Evolutionary conservation across 2,797 vertebrate genomes (phyloP).

Genomic region (Epinephelus malabaricus): DNA sequence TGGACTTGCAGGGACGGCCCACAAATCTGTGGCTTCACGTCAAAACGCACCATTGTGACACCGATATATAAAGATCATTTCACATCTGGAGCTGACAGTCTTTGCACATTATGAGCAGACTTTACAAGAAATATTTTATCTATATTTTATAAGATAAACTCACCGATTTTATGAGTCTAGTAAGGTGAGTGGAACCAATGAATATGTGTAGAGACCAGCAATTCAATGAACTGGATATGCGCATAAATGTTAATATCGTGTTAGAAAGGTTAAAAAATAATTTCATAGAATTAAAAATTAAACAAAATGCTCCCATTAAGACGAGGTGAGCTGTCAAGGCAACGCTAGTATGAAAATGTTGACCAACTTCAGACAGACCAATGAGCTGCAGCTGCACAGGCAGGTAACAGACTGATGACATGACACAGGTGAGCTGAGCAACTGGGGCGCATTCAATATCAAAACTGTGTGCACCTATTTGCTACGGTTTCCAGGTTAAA

Average conservation of each 20-base stretch:
- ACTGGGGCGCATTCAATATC: no score
- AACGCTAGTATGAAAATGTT: background rate
- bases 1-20: conserved; percentile 28
- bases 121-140: background rate
- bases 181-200: background rate
- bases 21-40: background rate
- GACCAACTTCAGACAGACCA: no score
- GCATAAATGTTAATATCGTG: background rate
- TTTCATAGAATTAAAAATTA: background rate
- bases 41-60: background rate
- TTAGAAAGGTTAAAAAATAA: background rate
- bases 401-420: background rate
- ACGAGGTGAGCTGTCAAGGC: background rate
- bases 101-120: background rate
- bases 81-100: no score
- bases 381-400: no score
- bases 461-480: no score
- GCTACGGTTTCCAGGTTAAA: no score
- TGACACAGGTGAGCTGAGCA: background rate
- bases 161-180: background rate
- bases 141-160: background rate
- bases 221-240: background rate
- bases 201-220: background rate
- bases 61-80: background rate
- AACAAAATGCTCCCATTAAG: background rate